A percentile compares a stretch with the other conserved stretches of the same genome.
phyloP scores from a whole-genome alignment of 2,888 invertebrate genomes.

The Parapristionchus giblindavisi region DNA sequence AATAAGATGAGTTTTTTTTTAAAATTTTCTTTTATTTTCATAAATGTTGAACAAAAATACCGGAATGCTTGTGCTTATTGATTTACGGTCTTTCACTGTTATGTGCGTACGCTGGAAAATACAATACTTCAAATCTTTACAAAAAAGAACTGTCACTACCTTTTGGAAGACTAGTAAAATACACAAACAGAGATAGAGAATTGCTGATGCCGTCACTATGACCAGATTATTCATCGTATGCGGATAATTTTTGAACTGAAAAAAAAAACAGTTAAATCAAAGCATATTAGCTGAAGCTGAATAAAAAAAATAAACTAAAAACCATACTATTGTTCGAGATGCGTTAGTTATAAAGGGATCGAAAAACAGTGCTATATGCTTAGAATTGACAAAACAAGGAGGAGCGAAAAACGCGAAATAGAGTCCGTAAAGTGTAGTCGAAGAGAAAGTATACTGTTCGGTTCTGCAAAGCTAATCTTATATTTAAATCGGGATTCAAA shows the following conservation, averaged over 20 bases:
- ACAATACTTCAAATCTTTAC: too few relatives aligned
- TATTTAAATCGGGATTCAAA: too few relatives aligned
- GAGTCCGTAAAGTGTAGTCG: not conserved
- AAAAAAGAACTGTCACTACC: too few relatives aligned
- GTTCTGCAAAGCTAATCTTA: too few relatives aligned
- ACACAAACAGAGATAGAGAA: conserved; percentile 13
- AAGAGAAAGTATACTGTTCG: not conserved
- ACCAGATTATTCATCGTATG: conserved; percentile 33
- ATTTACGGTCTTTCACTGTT: too few relatives aligned
- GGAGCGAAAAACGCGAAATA: conserved; percentile 32
- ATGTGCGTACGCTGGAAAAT: too few relatives aligned
- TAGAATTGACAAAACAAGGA: not conserved
- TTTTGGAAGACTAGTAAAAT: conserved; percentile 6
- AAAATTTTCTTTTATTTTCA: too few relatives aligned
- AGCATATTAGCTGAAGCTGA: not conserved
- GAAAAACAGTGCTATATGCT: conserved; percentile 30
- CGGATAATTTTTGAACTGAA: conserved; percentile 19
- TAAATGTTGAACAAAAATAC: too few relatives aligned
- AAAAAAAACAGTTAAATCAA: too few relatives aligned
- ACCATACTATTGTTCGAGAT: not conserved
- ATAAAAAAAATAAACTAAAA: not conserved
- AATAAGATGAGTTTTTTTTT: too few relatives aligned
- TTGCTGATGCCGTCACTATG: conserved; percentile 23
- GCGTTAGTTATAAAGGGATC: conserved; percentile 31
- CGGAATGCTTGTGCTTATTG: too few relatives aligned